These are phyloP conservation scores for Brenthis ino DNA, from an alignment of 2,888 invertebrate species.

Conservation along the genomic window DNA sequence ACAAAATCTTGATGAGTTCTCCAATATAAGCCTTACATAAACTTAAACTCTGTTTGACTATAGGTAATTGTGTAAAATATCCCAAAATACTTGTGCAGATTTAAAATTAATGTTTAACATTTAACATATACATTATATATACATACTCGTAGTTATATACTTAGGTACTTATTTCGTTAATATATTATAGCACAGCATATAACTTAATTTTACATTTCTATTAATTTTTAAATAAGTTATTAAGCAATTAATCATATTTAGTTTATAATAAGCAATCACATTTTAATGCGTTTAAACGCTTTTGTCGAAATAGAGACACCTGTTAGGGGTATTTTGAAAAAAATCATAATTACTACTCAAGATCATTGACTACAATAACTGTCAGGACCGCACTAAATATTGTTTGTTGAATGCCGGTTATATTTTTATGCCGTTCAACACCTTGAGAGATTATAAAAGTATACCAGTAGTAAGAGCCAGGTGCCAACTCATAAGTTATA, in stretches of 20 bases:
- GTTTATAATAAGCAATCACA: background rate
- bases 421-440: constrained; percentile 75
- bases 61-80: too few relatives aligned
- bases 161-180: too few relatives aligned
- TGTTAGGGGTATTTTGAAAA: constrained; percentile 56
- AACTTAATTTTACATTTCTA: too few relatives aligned
- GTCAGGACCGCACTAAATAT: constrained; percentile 80
- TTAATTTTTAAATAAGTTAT: too few relatives aligned
- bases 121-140: too few relatives aligned
- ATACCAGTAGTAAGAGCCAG: constrained; percentile 34
- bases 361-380: constrained; percentile 79
- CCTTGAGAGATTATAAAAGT: constrained; percentile 55
- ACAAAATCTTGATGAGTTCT: background rate
- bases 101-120: too few relatives aligned
- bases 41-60: too few relatives aligned
- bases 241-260: too few relatives aligned
- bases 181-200: too few relatives aligned
- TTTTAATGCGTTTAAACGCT: constrained; percentile 46
- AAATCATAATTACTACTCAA: constrained; percentile 64
- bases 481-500: constrained; percentile 43
- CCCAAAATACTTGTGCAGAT: too few relatives aligned
- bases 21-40: too few relatives aligned
- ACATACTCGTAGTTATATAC: too few relatives aligned
- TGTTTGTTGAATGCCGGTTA: constrained; percentile 79
- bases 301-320: constrained; percentile 56